A percentile compares a stretch with the other conserved stretches of the same genome.
These are phyloP conservation scores for Helogale parvula DNA, from an alignment of 2,113 vertebrate genomes.

Conservation along the genomic window DNA sequence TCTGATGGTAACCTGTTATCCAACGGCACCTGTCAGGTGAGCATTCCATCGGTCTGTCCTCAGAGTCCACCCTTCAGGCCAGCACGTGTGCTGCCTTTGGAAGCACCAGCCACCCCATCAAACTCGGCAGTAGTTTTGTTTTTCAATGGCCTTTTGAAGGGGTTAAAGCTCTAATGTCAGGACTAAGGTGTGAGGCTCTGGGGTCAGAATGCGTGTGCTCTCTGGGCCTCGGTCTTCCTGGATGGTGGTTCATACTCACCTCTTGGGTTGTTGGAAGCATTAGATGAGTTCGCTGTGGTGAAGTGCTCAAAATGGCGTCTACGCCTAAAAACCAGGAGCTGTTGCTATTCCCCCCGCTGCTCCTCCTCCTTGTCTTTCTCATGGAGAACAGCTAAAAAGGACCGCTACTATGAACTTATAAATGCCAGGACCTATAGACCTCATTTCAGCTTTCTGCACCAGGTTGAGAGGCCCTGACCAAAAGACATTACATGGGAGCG, in stretches of 20 bases:
- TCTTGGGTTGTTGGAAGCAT: accelerated
- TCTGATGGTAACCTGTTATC: background rate
- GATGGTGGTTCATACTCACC: background rate
- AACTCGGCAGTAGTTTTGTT: background rate
- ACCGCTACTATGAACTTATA: background rate
- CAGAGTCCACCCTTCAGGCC: background rate
- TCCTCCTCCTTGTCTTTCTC: background rate
- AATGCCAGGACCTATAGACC: background rate
- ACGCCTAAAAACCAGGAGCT: background rate
- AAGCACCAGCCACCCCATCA: accelerated
- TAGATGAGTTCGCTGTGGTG: background rate
- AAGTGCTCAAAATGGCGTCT: background rate
- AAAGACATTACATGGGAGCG: background rate
- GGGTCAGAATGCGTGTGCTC: background rate
- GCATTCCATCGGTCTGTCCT: background rate
- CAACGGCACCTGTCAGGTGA: accelerated
- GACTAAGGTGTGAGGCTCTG: background rate
- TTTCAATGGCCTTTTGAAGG: background rate
- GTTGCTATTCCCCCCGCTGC: background rate
- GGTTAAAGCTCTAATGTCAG: background rate
- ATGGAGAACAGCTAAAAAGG: background rate
- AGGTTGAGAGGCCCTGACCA: background rate
- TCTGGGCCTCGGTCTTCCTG: background rate
- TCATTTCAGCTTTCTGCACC: background rate
- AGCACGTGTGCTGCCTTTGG: accelerated